A percentile compares a stretch with the other conserved stretches of the same genome.
Conservation (phyloP, 2,888 invertebrate species). For the Biston stratarius region DNA sequence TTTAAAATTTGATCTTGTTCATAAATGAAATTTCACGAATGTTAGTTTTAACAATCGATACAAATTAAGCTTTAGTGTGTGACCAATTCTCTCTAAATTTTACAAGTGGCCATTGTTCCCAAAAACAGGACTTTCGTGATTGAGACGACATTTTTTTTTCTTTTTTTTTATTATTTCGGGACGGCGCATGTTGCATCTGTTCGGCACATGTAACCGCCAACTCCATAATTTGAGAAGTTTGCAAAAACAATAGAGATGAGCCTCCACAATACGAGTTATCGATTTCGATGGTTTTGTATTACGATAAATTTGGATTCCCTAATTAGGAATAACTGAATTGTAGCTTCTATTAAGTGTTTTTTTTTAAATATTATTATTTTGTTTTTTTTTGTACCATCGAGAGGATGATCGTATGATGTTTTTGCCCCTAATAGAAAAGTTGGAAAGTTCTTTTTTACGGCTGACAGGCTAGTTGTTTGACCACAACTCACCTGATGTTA, state of each 20-base stretch:
- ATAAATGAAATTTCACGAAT: not conserved
- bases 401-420: too few species aligned
- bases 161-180: slow-evolving; percentile 55
- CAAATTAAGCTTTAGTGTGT: not conserved
- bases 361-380: too few species aligned
- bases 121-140: slow-evolving; percentile 60
- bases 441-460: too few species aligned
- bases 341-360: too few species aligned
- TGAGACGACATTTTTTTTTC: slow-evolving; percentile 59
- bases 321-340: not conserved
- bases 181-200: slow-evolving; percentile 73
- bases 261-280: slow-evolving; percentile 35
- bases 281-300: slow-evolving; percentile 33
- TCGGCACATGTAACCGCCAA: slow-evolving; percentile 75
- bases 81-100: slow-evolving; percentile 36
- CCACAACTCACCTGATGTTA: too few species aligned
- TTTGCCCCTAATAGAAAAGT: too few species aligned
- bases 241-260: slow-evolving; percentile 69
- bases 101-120: slow-evolving; percentile 64
- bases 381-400: too few species aligned
- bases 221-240: slow-evolving; percentile 68
- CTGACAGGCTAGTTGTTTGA: too few species aligned
- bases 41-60: not conserved
- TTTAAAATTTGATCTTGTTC: too few species aligned
- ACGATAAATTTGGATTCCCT: not conserved